Base-by-base conservation (phyloP, 2,797 vertebrate species). In the Urocyon cinereoargenteus region DNA sequence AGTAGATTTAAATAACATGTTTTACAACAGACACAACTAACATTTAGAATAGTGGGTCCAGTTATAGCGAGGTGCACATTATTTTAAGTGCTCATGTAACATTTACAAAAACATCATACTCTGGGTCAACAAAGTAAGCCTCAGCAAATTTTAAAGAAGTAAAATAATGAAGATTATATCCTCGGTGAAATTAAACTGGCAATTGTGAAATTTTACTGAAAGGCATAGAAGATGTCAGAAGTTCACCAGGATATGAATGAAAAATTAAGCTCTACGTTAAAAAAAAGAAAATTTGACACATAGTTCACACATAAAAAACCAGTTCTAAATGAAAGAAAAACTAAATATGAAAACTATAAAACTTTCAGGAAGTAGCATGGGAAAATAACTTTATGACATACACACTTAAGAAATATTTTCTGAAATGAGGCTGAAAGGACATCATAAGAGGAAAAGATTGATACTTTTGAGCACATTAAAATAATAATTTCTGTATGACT, bases 241-340 rank as follows among this genome's bases (percentile, higher is more conserved):
- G 55, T 66, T 92, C 24, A 73, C 57, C 22, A 66, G 68, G 11
- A 31, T 87, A 87, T 57, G 28, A 55, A 59, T 78, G 49, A 34
- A 11, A 24, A 53, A 18, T 88, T 59, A 75, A 75, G 19, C 2
- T 79, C n/a, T 86, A 19, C 14, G n/a, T 66, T 45, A 45, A 45
- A 57, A 45, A 62, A 86, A 72, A n/a, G 19, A 55, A 70, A 87
- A 61, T 79, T 49, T 72, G 75, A 36, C 59, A 36, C 18, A 88
- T 92, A 75, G 36, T 87, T 75, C 15, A 57, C 16, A 64, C 9
- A 59, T 64, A 87, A 57, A 55, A 55, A 86, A 53, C 16, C 86
- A 81, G 72, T 81, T 81, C 22, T 28, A 87, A 95, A 66, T 51
- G 28, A 24, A 75, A 59, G 82, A 91, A 95, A 95, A 86, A n/a